Evolutionary conservation across 2,113 vertebrate genomes (phyloP).

Genomic region (Fulica atra): DNA sequence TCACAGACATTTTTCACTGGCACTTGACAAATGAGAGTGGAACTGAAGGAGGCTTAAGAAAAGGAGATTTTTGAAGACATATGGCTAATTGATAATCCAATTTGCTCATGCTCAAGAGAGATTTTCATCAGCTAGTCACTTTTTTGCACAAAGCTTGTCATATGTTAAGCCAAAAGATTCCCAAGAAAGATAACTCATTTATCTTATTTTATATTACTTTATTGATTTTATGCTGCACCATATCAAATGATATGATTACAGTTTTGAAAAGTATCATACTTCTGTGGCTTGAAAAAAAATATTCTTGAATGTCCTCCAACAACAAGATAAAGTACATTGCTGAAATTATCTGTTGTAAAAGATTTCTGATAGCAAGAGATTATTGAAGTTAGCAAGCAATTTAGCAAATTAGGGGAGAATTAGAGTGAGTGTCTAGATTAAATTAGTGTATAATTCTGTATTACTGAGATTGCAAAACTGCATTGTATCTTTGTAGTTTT

Average conservation of each 20-base stretch:
- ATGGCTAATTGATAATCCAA: conserved; percentile 60
- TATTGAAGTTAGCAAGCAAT: neutral
- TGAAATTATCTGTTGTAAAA: neutral
- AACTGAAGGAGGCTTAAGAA: conserved; percentile 13
- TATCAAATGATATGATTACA: conserved; percentile 44
- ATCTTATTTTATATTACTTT: conserved; percentile 41
- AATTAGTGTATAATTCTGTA: neutral
- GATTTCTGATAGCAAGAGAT: neutral
- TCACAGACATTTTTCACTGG: neutral
- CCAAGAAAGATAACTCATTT: conserved; percentile 52
- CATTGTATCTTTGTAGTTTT: neutral
- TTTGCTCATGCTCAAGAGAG: conserved; percentile 50
- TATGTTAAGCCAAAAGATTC: conserved; percentile 33
- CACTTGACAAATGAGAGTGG: conserved; percentile 52
- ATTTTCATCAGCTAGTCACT: conserved; percentile 57
- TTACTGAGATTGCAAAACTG: neutral
- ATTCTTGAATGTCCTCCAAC: conserved; percentile 2
- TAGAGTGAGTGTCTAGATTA: neutral
- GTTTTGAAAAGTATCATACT: conserved; percentile 35
- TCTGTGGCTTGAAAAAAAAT: neutral
- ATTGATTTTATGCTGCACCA: conserved; percentile 55
- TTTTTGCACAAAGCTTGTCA: conserved; percentile 54
- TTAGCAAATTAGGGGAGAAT: neutral
- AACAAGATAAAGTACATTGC: neutral
- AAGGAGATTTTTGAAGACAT: conserved; percentile 26